Evolutionary conservation across 2,888 invertebrate species (phyloP).

Genomic region (Melikaiella ostensackeni): DNA sequence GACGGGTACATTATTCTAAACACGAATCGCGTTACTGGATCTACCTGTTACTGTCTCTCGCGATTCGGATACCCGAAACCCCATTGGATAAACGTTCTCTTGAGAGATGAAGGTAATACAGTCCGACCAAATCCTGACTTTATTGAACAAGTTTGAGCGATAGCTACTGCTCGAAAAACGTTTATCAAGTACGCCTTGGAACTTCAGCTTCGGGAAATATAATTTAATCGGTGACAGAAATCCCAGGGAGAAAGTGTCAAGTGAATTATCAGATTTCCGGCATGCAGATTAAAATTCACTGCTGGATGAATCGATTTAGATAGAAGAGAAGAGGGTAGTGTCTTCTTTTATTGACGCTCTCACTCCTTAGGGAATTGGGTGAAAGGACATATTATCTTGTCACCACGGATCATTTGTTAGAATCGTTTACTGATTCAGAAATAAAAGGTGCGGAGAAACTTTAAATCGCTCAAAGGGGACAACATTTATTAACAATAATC

Average conservation of each 20-base stretch:
- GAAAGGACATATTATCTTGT: neutral
- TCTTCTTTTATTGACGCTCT: neutral
- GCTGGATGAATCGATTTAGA: neutral
- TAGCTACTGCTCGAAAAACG: neutral
- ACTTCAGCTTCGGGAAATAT: neutral
- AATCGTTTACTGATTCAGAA: neutral
- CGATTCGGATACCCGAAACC: constrained; percentile 13
- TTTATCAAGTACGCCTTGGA: neutral
- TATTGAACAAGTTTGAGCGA: neutral
- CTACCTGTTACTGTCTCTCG: constrained; percentile 25
- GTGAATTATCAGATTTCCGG: neutral
- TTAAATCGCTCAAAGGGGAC: too few species aligned
- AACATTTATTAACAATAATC: too few species aligned
- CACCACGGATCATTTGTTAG: neutral
- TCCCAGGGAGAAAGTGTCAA: neutral
- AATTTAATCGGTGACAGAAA: neutral
- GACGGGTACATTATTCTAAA: constrained; percentile 63
- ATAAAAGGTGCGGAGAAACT: too few species aligned
- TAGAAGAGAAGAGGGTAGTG: neutral
- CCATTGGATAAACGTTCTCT: neutral
- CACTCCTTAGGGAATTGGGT: neutral
- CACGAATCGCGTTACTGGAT: constrained; percentile 38
- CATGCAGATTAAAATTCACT: neutral
- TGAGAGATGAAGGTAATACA: constrained; percentile 5
- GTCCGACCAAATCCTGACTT: neutral